These are phyloP conservation scores for Platalea minor DNA, from an alignment of 2,797 vertebrate species.

Conservation along the genomic window DNA sequence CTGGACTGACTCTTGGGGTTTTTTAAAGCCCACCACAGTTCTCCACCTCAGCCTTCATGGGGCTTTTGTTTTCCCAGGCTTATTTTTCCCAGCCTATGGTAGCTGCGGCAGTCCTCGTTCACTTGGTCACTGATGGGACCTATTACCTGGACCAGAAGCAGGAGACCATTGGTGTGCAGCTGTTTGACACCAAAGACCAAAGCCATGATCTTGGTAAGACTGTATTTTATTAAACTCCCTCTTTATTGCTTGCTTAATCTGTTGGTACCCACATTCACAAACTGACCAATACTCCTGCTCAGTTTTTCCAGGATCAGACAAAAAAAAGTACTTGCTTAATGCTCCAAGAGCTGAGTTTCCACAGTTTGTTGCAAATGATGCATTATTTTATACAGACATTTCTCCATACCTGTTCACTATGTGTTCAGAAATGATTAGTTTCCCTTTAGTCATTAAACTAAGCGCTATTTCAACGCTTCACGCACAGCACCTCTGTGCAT, in stretches of 20 bases:
- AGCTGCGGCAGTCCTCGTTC: conserved; percentile 91
- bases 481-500: not conserved
- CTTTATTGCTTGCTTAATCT: not conserved
- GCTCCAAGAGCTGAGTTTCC: not conserved
- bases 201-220: conserved; percentile 88
- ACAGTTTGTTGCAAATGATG: not conserved
- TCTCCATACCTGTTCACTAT: not conserved
- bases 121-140: conserved; percentile 93
- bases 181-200: conserved; percentile 91
- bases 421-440: not conserved
- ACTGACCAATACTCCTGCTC: not conserved
- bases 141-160: conserved; percentile 90
- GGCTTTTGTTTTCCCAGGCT: conserved; percentile 76
- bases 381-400: not conserved
- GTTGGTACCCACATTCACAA: not conserved
- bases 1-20: not conserved
- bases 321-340: not conserved
- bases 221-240: not conserved
- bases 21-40: not conserved
- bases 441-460: not conserved
- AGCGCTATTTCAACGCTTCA: not conserved
- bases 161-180: conserved; percentile 90
- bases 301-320: not conserved
- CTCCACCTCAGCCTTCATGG: not conserved
- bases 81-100: conserved; percentile 95